A percentile compares a stretch with the other conserved stretches of the same genome.
phyloP scores from a whole-genome alignment of 2,888 invertebrate species.

The Automeris io region DNA sequence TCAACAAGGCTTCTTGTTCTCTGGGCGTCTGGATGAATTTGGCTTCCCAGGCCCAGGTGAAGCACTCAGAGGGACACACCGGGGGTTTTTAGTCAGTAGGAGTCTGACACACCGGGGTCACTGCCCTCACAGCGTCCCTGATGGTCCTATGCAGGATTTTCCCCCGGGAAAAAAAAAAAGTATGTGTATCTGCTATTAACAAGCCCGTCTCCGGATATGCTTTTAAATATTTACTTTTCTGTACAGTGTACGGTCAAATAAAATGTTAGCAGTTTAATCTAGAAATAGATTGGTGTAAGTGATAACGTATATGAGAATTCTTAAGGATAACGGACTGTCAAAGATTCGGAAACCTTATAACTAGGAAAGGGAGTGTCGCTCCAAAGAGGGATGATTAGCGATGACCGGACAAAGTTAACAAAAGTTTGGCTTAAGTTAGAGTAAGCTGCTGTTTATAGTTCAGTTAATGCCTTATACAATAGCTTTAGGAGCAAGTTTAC shows the following conservation, averaged over 20 bases:
- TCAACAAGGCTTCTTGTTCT: too few species aligned
- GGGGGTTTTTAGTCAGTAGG: too few species aligned
- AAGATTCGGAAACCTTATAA: constrained; percentile 1
- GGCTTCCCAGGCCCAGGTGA: too few species aligned
- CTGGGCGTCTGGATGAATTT: too few species aligned
- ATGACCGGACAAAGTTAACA: constrained; percentile 17
- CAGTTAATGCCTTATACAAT: constrained; percentile 4
- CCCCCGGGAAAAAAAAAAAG: too few species aligned
- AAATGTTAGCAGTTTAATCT: constrained; percentile 8
- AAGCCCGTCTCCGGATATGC: not conserved
- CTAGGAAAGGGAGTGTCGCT: constrained; percentile 9
- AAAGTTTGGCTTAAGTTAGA: constrained; percentile 20
- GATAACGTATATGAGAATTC: not conserved
- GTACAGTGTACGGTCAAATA: constrained; percentile 1
- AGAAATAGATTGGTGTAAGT: constrained; percentile 7
- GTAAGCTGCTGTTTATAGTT: constrained; percentile 25
- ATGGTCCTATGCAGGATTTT: too few species aligned
- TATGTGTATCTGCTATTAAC: constrained; percentile 5
- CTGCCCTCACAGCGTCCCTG: too few species aligned
- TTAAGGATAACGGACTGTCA: not conserved
- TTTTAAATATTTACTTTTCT: constrained; percentile 5
- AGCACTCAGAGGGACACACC: too few species aligned
- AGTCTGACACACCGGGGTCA: too few species aligned
- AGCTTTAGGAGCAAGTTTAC: not conserved
- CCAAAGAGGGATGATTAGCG: constrained; percentile 33